Base-by-base conservation (phyloP, 2,888 invertebrate genomes). In the Sinotaia quadrata region DNA sequence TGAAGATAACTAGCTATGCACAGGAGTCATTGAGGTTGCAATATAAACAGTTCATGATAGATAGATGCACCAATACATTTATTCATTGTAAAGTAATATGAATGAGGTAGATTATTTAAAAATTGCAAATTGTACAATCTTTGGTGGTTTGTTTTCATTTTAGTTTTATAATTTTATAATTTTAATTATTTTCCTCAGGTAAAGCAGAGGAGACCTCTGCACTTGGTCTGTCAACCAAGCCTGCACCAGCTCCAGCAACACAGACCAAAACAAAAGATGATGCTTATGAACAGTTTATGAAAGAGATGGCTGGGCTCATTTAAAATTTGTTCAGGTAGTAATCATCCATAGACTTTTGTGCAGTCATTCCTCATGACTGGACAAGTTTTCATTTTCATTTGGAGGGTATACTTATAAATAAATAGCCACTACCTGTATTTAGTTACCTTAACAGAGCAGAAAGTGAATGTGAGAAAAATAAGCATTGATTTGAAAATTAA, bases 271-370 rank as follows among this genome's bases (percentile, higher is more conserved):
- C 94, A 69, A 98, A 98, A 87, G 98, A 98, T 86, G 98, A 98
- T 86, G 98, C 98, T 15, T 99, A 99, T 84, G 94, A 96, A 91
- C 95, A 96, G 88, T 99, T 99, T 87, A 98, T 99, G 97, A 94
- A 94, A 87, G 98, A 99, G 90, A 97, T 99, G 96, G 94, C 97
- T 86, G 96, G 94, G 60, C 90, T 98, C 34, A 91, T 98, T 86
- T 97, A 87, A 89, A 21, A 24, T 4, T 7, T 7, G 1, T 24
- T 2, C 7, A 21, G 18, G n/a, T 8, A 18, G n/a, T 47, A 7
- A 21, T 47, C 47, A 47, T 2, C 47, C 8, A 7, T 8, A 18
- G n/a, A n/a, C 47, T 18, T 47, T 47, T 24, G 24, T 7, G 18
- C 18, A 21, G 47, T 47, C 24, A 47, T 18, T 21, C 8, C 47